phyloP scores from a whole-genome alignment of 2,888 invertebrate genomes.

The Alsophila aescularia region DNA sequence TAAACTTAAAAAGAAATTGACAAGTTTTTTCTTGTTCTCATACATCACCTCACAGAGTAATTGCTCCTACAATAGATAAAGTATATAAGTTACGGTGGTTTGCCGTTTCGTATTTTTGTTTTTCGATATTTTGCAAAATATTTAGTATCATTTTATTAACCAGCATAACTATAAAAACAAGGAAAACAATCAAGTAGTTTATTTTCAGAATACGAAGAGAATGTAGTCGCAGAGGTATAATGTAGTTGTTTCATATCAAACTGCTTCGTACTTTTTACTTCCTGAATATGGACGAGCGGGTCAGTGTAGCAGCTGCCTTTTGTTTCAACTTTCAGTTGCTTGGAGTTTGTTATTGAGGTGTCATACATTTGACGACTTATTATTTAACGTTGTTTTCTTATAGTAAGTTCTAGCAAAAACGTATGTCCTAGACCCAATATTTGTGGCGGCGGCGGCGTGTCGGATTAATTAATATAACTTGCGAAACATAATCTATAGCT shows the following conservation, averaged over 20 bases:
- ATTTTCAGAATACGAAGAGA: conserved; percentile 5
- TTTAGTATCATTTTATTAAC: too few species aligned
- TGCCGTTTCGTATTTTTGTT: too few species aligned
- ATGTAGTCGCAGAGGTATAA: not conserved
- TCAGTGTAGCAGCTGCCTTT: not conserved
- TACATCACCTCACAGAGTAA: too few species aligned
- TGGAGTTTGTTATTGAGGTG: too few species aligned
- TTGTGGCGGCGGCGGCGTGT: conserved; percentile 1
- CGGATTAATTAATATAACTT: conserved; percentile 15
- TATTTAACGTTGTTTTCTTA: not conserved
- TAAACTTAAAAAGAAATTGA: too few species aligned
- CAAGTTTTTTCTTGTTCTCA: too few species aligned
- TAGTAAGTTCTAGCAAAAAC: conserved; percentile 13
- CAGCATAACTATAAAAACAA: not conserved
- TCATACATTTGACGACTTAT: not conserved
- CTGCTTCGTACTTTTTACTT: not conserved
- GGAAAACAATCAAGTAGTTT: not conserved
- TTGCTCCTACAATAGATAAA: too few species aligned
- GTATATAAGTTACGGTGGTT: too few species aligned
- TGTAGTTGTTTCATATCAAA: not conserved
- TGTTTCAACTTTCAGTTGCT: not conserved
- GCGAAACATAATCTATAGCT: conserved; percentile 14
- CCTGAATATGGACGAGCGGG: not conserved
- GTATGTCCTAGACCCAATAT: conserved; percentile 32
- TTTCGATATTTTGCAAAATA: too few species aligned